Evolutionary conservation across 2,888 invertebrate species (phyloP), one percentile per base, ranked within the genome.

Genomic region (Drosophila paracracens): DNA sequence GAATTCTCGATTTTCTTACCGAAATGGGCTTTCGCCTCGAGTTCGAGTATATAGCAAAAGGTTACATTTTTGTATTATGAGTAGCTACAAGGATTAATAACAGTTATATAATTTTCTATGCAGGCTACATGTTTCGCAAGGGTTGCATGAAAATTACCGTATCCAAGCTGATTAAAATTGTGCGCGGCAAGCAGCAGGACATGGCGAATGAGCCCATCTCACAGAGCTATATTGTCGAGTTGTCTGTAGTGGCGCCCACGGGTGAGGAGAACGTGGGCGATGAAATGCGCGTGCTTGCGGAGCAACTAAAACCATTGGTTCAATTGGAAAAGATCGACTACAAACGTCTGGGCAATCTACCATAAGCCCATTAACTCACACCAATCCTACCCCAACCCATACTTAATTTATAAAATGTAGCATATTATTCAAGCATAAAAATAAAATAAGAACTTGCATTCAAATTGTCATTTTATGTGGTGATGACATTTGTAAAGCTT

Each of bases 71-170:
- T 18, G 8, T 8, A 1, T 48, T 16, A 27, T 27, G 27, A 18
- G 11, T 2, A 60, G 50, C 36, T n/a, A 18, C 3, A 35, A 21
- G 35, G 1, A 38, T n/a, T 2, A 8, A 10, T 0, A 1, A 16
- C 2, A 6, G n/a, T n/a, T 43, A 43, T n/a, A n/a, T 43, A 1
- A n/a, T 5, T n/a, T 29, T 31, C 2, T 33, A 36, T 13, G 2
- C 50, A 92, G 93, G 93, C 5, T 98, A 97, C 91, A 97, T 99
- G 96, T 99, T 99, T 91, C 95, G 98, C 69, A 99, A 99, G 93
- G 99, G 99, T 0, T 95, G 98, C 70, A 98, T 99, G 98, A 99
- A 99, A 93, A 97, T 99, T 27, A 98, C 98, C 1, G 98, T 99
- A 0, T 97, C 98, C 0, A 99, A 99, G 93, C 96, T 99, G 68